Conservation (phyloP, 2,113 vertebrate genomes). For the Chiloscyllium plagiosum region DNA sequence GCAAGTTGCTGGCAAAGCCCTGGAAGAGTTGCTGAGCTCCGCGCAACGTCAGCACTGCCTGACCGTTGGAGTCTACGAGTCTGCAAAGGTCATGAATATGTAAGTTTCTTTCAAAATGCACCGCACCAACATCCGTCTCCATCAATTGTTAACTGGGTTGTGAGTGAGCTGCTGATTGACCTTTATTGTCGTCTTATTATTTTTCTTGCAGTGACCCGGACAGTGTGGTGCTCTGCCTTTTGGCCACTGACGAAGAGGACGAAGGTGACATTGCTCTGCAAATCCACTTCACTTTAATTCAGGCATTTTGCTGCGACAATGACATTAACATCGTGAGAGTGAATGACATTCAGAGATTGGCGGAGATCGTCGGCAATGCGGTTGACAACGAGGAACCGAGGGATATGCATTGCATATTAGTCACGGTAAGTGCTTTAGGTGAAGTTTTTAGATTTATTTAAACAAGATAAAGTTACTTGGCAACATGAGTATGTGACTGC, state of each 20-base stretch:
- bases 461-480: background rate
- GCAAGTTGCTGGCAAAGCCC: conserved; percentile 79
- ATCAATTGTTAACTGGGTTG: background rate
- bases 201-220: conserved; percentile 75
- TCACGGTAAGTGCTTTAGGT: conserved; percentile 71
- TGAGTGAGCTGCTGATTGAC: background rate
- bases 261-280: conserved; percentile 91
- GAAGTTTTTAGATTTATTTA: background rate
- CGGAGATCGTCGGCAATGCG: conserved; percentile 67
- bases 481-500: conserved; percentile 17
- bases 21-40: conserved; percentile 80
- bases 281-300: conserved; percentile 97
- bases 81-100: conserved; percentile 96
- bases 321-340: conserved; percentile 92
- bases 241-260: conserved; percentile 85
- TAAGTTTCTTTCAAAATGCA: conserved; percentile 59
- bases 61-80: conserved; percentile 93
- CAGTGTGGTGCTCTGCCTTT: conserved; percentile 85
- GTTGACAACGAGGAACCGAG: conserved; percentile 71
- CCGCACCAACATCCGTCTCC: background rate
- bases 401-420: conserved; percentile 91
- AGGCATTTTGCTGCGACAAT: conserved; percentile 96
- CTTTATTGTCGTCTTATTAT: background rate
- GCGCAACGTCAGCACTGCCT: conserved; percentile 85
- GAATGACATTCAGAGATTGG: conserved; percentile 76